Evolutionary conservation across 1,140 invertebrate species (phyloP).

Genomic region (Tetranychus urticae): DNA sequence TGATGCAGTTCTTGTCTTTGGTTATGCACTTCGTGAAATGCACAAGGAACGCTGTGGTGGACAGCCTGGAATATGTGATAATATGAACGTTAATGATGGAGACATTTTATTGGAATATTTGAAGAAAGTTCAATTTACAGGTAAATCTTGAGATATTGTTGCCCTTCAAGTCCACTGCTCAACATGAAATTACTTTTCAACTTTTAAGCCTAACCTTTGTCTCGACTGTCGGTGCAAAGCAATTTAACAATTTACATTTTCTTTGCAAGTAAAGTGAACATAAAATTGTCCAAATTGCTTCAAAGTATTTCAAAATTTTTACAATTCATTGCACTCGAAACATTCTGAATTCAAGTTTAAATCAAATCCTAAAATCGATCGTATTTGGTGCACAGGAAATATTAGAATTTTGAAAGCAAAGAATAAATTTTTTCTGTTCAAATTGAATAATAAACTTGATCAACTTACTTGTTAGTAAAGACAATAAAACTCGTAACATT

Average conservation of each 20-base stretch:
- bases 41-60: slow-evolving; percentile 45
- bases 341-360: no score
- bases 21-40: slow-evolving; percentile 64
- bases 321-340: neutral
- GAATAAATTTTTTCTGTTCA: no score
- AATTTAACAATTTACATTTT: neutral
- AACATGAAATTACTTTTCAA: no score
- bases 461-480: no score
- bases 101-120: slow-evolving; percentile 54
- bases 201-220: no score
- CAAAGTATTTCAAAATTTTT: neutral
- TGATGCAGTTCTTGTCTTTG: slow-evolving; percentile 74
- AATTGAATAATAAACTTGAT: no score
- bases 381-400: no score
- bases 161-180: no score
- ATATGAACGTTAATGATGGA: slow-evolving; percentile 68
- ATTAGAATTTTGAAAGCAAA: no score
- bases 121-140: slow-evolving; percentile 53
- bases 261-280: no score
- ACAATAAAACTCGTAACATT: neutral
- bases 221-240: neutral
- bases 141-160: slow-evolving; percentile 25
- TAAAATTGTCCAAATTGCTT: neutral
- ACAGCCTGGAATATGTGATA: slow-evolving; percentile 43
- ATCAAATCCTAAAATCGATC: no score